Conservation (phyloP, 1,140 invertebrate genomes). For the Heliconius hewitsoni region DNA sequence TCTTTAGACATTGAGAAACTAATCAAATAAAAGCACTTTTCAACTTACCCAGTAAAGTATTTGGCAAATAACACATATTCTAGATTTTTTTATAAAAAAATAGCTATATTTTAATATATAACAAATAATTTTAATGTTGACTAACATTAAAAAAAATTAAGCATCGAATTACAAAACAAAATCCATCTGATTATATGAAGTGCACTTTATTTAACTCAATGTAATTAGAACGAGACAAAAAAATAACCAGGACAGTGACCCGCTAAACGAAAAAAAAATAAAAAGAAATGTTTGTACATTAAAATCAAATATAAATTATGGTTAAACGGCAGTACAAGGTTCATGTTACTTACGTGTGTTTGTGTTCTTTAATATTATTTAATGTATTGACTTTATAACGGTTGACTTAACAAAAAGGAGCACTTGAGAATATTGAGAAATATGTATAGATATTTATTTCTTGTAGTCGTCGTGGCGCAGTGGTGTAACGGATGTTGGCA, state of each 20-base stretch:
- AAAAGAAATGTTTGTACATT: conserved; percentile 18
- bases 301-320: conserved; percentile 38
- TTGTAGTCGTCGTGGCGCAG: no score
- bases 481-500: no score
- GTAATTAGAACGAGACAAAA: background rate
- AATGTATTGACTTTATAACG: conserved; percentile 23
- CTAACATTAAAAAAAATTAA: background rate
- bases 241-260: conserved; percentile 19
- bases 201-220: background rate
- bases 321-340: conserved; percentile 16
- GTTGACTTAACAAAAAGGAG: background rate
- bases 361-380: conserved; percentile 17
- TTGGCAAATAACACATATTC: no score
- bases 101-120: no score
- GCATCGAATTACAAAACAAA: background rate
- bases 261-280: background rate
- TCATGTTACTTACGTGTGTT: conserved; percentile 25
- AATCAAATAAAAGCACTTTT: no score
- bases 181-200: background rate
- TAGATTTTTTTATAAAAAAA: no score
- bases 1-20: no score
- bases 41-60: no score
- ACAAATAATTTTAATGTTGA: no score
- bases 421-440: background rate
- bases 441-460: no score